A percentile compares a stretch with the other conserved stretches of the same genome.
phyloP scores from a whole-genome alignment of 2,113 vertebrate genomes.

The Xiphophorus hellerii region DNA sequence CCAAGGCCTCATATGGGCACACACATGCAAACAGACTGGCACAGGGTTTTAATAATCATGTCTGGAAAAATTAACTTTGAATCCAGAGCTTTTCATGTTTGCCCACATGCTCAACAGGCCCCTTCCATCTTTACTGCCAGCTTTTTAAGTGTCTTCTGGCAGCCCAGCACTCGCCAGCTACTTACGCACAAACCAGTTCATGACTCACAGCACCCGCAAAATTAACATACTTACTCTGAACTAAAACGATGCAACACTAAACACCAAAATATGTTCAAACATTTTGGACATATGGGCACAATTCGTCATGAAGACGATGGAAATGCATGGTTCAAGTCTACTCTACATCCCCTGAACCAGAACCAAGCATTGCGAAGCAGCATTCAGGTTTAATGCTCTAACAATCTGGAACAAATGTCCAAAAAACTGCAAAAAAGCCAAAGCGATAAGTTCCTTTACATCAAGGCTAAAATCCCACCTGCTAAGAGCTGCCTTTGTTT shows the following conservation, averaged over 20 bases:
- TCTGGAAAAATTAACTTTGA: constrained; percentile 86
- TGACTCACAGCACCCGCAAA: constrained; percentile 15
- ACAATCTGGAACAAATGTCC: too few relatives aligned
- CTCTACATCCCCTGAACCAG: too few relatives aligned
- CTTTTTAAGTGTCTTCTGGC: constrained; percentile 85
- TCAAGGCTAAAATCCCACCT: too few relatives aligned
- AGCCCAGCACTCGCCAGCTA: constrained; percentile 38
- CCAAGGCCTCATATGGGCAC: constrained; percentile 51
- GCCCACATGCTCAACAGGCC: constrained; percentile 85
- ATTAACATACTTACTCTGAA: constrained; percentile 1
- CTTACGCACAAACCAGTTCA: constrained; percentile 23
- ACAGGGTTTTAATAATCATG: constrained; percentile 84
- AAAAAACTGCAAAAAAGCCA: too few relatives aligned
- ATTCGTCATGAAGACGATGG: too few relatives aligned
- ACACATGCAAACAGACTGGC: constrained; percentile 66
- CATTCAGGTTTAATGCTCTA: too few relatives aligned
- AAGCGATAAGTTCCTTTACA: too few relatives aligned
- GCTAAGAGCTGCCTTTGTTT: too few relatives aligned
- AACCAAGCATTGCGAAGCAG: too few relatives aligned
- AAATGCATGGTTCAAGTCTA: too few relatives aligned
- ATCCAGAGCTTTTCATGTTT: constrained; percentile 84
- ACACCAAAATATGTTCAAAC: not conserved
- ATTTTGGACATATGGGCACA: not conserved
- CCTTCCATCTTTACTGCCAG: constrained; percentile 83
- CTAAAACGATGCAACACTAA: not conserved